Base-by-base conservation (phyloP, 1,140 invertebrate genomes). In the Formica exsecta region DNA sequence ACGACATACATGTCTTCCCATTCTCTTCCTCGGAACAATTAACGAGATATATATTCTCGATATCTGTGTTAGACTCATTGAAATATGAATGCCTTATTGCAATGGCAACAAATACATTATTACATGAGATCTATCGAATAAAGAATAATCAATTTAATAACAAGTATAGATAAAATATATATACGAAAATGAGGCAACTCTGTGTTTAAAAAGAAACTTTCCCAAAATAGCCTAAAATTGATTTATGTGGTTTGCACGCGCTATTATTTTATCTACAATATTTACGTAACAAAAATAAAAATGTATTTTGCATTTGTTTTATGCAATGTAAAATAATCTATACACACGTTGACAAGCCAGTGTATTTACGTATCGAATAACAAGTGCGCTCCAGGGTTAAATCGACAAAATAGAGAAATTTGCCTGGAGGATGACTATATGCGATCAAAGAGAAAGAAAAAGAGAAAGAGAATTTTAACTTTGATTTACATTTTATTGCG, bases 401-500 rank as follows among this genome's bases (percentile, higher is more conserved):
- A 32, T 22, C 32, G 32, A 38, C 62, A 54, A 22, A 19, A 71
- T 38, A 71, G 66, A 73, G 79, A 81, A 81, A 73, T 38, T 59
- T 83, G 66, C 38, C 68, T 68, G 19, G 66, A 48, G 79, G 77
- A 68, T 44, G 32, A 80, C 64, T 25, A 5, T 51, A 51, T 8
- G 64, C 36, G 16, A 19, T 19, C 48, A 51, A 16, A 51, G 13
- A 51, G 48, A 51, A 0, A 51, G 44, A 48, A 11, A 48, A 13
- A 51, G 48, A 51, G 16, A 51, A 13, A 51, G 66, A 81, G 36
- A 61, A 48, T 61, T 73, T 83, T 13, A 48, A 61, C 38, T 61
- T 8, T 25, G 25, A 73, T 83, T 81, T 81, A 81, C 79, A 81
- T 81, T 83, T 73, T 61, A 29, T 83, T 83, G 66, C 68, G 79